A percentile compares a stretch with the other conserved stretches of the same genome.
Evolutionary conservation across 2,888 invertebrate genomes (phyloP).

Genomic region (Deladenus siricidicola): DNA sequence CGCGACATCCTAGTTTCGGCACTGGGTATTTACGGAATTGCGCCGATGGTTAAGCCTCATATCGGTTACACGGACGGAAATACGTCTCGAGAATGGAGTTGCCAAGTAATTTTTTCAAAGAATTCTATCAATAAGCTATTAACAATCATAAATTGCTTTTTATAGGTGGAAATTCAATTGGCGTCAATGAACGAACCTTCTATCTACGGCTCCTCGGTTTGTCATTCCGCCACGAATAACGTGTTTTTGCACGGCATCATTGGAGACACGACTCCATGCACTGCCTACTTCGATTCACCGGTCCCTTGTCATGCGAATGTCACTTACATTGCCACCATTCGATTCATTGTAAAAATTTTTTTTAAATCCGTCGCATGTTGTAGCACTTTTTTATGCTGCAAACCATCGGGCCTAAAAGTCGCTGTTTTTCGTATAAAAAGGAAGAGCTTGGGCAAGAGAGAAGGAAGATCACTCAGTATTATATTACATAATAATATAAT

Average conservation of each 20-base stretch:
- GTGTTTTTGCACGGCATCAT: conserved; percentile 25
- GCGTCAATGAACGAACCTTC: conserved; percentile 23
- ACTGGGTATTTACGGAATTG: conserved; percentile 31
- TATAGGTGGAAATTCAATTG: conserved; percentile 18
- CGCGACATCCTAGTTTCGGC: conserved; percentile 27
- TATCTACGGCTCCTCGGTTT: conserved; percentile 14
- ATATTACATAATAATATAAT: no score
- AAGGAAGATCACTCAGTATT: no score
- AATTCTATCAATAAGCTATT: background rate
- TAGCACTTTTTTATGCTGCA: no score
- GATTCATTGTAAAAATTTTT: conserved; percentile 28
- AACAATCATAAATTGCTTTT: background rate
- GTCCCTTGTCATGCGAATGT: conserved; percentile 22
- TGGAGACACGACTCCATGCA: conserved; percentile 27
- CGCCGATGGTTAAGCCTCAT: conserved; percentile 21
- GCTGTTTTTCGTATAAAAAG: no score
- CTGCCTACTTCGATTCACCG: conserved; percentile 30
- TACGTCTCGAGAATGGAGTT: conserved; percentile 17
- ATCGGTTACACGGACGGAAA: conserved; percentile 23
- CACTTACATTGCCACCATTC: conserved; percentile 28
- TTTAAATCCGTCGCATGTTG: background rate
- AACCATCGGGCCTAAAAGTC: no score
- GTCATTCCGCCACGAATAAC: conserved; percentile 28
- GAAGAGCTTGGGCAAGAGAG: no score
- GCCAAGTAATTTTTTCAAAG: conserved; percentile 12